Evolutionary conservation across 1,140 invertebrate genomes (phyloP).

Genomic region (Bombus confusus): DNA sequence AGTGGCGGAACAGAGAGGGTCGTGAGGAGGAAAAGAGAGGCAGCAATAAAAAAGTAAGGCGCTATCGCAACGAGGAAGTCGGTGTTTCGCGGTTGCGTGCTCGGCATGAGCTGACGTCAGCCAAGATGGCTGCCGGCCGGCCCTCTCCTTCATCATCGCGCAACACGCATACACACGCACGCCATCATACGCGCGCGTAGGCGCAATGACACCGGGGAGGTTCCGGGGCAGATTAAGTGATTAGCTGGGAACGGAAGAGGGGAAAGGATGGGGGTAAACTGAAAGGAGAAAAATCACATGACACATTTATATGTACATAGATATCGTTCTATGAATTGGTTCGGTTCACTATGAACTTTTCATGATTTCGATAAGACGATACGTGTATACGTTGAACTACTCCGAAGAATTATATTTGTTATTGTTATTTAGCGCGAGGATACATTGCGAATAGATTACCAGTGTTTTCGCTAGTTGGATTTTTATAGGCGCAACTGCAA

Average conservation of each 20-base stretch:
- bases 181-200: slow-evolving; percentile 26
- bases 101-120: slow-evolving; percentile 65
- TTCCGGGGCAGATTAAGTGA: slow-evolving; percentile 68
- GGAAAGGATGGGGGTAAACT: neutral
- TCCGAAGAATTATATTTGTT: no score
- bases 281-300: slow-evolving; percentile 18
- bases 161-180: slow-evolving; percentile 43
- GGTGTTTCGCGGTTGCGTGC: slow-evolving; percentile 69
- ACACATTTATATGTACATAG: neutral
- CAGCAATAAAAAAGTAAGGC: slow-evolving; percentile 64
- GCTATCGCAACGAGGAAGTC: slow-evolving; percentile 71
- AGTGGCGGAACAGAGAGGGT: slow-evolving; percentile 8
- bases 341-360: neutral
- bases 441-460: no score
- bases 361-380: neutral
- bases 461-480: neutral
- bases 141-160: slow-evolving; percentile 57
- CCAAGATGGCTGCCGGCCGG: slow-evolving; percentile 65
- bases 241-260: slow-evolving; percentile 47
- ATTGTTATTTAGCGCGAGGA: no score
- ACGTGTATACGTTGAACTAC: no score
- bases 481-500: neutral
- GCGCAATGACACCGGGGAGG: slow-evolving; percentile 65
- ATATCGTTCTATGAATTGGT: neutral
- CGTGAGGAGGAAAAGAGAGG: slow-evolving; percentile 28